Base-by-base conservation (phyloP, 2,888 invertebrate species). In the Erannis defoliaria region DNA sequence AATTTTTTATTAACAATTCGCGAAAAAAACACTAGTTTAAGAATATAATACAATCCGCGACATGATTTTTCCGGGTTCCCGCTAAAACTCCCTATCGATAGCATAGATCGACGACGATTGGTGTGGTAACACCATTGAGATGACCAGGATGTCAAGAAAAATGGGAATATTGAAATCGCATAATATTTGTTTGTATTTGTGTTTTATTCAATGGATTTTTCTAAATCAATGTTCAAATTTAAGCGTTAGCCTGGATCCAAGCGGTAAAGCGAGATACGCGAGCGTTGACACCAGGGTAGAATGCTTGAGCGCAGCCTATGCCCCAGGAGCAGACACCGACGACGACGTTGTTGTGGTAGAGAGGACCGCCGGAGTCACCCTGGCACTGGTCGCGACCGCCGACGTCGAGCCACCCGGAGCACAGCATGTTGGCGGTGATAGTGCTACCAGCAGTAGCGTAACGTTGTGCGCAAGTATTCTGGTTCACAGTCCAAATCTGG, bases 271-370 rank as follows among this genome's bases (percentile, higher is more conserved):
- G 67, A 0, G 86, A 80, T 0, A 88, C 84, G 8, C 84, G 78
- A 14, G 80, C 64, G 53, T 73, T 82, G 33, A 77, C 84, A 55
- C 84, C 81, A 51, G 76, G 87, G 73, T 65, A 81, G 29, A 0
- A 50, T 5, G 73, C 71, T 6, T 45, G 67, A 62, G 69, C 83
- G 35, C 84, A 82, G 5, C 70, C 55, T 0, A 9, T 0, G 0
- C 84, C 82, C 68, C 71, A 85, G 5, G 85, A 85, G 62, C 73
- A 72, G 40, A 85, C 71, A 43, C 85, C 85, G 6, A 85, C 79
- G 5, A 86, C 71, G 2, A 82, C 61, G 2, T 64, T 61, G 62
- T 78, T 77, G 69, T 80, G 77, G 68, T 66, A 73, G 58, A 80
- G 73, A 16, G 81, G 80, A 5, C 77, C 76, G 14, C 80, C 81